Conservation (phyloP, 30 jellyfish, hydroid and myxozoan genomes). For the Mastigias papua region DNA sequence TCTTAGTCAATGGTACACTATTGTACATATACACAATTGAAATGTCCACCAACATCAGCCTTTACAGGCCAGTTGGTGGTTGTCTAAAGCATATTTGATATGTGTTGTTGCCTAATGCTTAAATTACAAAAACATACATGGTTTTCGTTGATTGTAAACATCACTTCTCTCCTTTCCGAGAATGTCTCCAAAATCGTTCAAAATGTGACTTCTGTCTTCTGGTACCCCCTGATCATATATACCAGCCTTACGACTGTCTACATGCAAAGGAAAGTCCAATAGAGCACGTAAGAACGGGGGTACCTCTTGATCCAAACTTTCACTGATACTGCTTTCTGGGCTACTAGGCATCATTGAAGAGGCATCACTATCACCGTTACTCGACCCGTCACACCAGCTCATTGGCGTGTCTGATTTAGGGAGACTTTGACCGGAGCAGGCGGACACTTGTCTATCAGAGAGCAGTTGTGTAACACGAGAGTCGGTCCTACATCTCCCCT, state of each 20-base stretch:
- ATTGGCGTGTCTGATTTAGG: conserved; percentile 63
- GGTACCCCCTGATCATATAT: conserved; percentile 62
- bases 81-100: neutral
- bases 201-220: conserved; percentile 56
- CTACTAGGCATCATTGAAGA: conserved; percentile 75
- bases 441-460: conserved; percentile 53
- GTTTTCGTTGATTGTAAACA: conserved; percentile 22
- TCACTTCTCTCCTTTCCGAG: conserved; percentile 69
- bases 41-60: neutral
- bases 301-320: conserved; percentile 70
- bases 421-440: conserved; percentile 57
- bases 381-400: conserved; percentile 73
- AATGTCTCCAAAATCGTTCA: conserved; percentile 76
- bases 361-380: conserved; percentile 72
- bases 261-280: conserved; percentile 75
- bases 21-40: too few species aligned
- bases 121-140: conserved; percentile 72
- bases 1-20: neutral
- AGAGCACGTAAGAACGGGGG: conserved; percentile 80
- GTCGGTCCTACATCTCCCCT: conserved; percentile 18
- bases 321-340: conserved; percentile 74
- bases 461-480: conserved; percentile 37
- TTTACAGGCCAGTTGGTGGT: neutral
- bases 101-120: neutral
- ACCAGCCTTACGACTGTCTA: conserved; percentile 54